phyloP scores from a whole-genome alignment of 2,113 vertebrate species.

The Baryphthengus martii region DNA sequence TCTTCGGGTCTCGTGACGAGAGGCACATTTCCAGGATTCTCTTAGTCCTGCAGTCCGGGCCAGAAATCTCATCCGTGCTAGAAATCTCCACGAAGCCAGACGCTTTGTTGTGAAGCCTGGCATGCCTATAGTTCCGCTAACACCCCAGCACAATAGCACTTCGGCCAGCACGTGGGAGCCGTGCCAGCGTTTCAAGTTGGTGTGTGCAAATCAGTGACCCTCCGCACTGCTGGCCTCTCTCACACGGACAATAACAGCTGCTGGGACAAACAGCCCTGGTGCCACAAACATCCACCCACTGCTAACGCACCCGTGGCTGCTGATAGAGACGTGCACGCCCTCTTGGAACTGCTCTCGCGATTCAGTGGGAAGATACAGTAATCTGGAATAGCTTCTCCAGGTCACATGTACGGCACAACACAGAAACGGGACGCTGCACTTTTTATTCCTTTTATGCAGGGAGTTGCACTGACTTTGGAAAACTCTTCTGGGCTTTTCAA shows the following conservation, averaged over 20 bases:
- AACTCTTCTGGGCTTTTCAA: neutral
- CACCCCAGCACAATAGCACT: neutral
- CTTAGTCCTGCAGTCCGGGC: neutral
- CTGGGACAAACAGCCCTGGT: neutral
- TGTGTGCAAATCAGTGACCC: neutral
- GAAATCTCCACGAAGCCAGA: neutral
- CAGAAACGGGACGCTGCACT: neutral
- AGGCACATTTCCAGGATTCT: neutral
- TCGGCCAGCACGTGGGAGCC: neutral
- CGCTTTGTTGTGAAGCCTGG: neutral
- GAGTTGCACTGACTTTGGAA: neutral
- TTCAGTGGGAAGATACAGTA: fast-evolving
- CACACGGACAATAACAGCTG: neutral
- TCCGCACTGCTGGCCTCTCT: neutral
- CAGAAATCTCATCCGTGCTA: neutral
- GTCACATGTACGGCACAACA: neutral
- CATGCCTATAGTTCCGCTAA: neutral
- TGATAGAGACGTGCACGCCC: fast-evolving
- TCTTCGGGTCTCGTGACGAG: neutral
- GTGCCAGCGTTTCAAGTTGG: neutral
- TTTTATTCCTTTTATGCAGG: neutral
- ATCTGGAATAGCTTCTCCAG: neutral
- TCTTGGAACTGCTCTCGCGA: fast-evolving
- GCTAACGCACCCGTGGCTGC: neutral
- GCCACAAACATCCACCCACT: neutral